A percentile compares a stretch with the other conserved stretches of the same genome.
Conservation (phyloP, 2,888 invertebrate species). For the Heliconius erato region DNA sequence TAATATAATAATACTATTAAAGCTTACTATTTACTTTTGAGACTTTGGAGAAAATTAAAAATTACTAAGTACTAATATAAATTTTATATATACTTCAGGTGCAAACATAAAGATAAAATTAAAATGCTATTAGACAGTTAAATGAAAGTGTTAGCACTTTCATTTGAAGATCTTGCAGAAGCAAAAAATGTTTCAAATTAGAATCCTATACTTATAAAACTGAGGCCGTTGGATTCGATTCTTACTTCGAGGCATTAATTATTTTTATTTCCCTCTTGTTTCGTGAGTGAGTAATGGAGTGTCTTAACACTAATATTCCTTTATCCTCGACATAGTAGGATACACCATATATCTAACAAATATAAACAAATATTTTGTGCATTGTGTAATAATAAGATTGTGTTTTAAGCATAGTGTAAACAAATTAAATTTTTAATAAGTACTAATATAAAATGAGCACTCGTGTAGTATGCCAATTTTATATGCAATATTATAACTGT, state of each 20-base stretch:
- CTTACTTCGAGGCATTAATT: too few relatives aligned
- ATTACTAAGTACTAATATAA: too few relatives aligned
- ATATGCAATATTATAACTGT: not conserved
- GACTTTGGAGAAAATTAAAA: not conserved
- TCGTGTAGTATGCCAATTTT: not conserved
- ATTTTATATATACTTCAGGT: not conserved
- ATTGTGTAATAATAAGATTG: not conserved
- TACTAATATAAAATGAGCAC: too few relatives aligned
- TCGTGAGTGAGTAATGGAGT: too few relatives aligned
- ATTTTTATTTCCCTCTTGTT: too few relatives aligned
- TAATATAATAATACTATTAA: not conserved
- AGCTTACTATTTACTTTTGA: not conserved
- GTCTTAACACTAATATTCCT: too few relatives aligned
- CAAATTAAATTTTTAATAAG: not conserved
- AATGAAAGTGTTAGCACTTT: not conserved
- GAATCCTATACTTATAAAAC: too few relatives aligned
- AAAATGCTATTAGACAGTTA: not conserved
- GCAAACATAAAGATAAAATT: not conserved
- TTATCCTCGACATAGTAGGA: too few relatives aligned
- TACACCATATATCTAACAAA: not conserved
- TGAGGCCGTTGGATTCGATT: too few relatives aligned
- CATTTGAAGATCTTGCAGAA: not conserved
- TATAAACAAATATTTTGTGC: not conserved
- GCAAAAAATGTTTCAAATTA: not conserved
- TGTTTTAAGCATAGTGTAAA: too few relatives aligned